Evolutionary conservation across 2,888 invertebrate species (phyloP).

Genomic region (Nysson spinosus): DNA sequence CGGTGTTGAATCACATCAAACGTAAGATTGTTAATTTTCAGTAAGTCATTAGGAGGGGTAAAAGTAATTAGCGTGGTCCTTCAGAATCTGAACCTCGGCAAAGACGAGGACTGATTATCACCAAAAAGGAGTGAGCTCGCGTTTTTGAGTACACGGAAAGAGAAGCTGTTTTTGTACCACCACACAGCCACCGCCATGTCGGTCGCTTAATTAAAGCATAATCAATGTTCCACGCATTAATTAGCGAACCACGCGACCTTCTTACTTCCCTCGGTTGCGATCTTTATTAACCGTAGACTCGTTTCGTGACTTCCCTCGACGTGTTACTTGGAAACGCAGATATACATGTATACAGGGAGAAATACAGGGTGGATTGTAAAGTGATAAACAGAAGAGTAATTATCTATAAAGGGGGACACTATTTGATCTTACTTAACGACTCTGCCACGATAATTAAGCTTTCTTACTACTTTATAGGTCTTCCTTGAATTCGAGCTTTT

Average conservation of each 20-base stretch:
- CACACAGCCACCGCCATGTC: slow-evolving; percentile 14
- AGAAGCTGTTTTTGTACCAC: slow-evolving; percentile 28
- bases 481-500: background rate
- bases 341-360: too few relatives aligned
- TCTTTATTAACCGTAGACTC: slow-evolving; percentile 15
- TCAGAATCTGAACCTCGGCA: background rate
- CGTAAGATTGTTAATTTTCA: background rate
- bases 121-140: background rate
- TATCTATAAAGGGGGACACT: background rate
- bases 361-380: too few relatives aligned
- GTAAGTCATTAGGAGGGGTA: background rate
- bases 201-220: slow-evolving; percentile 38
- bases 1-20: background rate
- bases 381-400: too few relatives aligned
- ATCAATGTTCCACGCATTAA: slow-evolving; percentile 36
- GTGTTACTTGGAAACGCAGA: background rate
- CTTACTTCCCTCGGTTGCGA: background rate
- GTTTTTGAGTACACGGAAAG: slow-evolving; percentile 2
- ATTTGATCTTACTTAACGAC: slow-evolving; percentile 25
- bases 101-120: slow-evolving; percentile 13
- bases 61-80: background rate
- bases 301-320: background rate
- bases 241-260: slow-evolving; percentile 9
- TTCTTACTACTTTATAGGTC: slow-evolving; percentile 10
- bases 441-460: slow-evolving; percentile 36